Evolutionary conservation across 1,140 invertebrate genomes (phyloP).

Genomic region (Neoseiulus cucumeris): DNA sequence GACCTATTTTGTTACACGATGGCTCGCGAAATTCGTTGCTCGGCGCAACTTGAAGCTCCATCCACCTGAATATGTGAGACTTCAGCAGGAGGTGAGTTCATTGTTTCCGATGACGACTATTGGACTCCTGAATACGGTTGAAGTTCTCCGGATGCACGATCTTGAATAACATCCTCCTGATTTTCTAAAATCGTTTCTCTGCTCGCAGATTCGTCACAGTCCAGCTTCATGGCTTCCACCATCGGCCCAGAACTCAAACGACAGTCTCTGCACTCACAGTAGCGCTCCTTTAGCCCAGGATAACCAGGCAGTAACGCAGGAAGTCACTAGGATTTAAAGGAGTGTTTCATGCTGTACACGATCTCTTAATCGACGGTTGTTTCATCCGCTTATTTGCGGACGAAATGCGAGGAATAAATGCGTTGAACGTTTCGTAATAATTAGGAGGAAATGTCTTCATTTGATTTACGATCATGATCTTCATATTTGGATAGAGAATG

Average conservation of each 20-base stretch:
- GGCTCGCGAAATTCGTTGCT: neutral
- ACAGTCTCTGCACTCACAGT: conserved; percentile 9
- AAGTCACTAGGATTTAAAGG: neutral
- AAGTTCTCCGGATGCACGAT: neutral
- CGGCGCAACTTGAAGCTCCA: neutral
- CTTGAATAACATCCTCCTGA: neutral
- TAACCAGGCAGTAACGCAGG: neutral
- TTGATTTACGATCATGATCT: too few relatives aligned
- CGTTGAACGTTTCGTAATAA: too few relatives aligned
- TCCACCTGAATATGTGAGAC: conserved; percentile 3
- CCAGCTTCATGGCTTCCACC: conserved; percentile 2
- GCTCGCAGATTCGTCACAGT: neutral
- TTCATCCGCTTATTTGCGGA: too few relatives aligned
- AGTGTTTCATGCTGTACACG: too few relatives aligned
- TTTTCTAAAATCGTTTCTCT: neutral
- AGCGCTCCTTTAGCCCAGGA: neutral
- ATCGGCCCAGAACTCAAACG: neutral
- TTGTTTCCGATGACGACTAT: too few relatives aligned
- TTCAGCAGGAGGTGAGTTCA: neutral
- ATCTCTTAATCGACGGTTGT: too few relatives aligned
- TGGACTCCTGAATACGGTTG: neutral
- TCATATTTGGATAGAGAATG: too few relatives aligned
- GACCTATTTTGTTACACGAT: conserved; percentile 5
- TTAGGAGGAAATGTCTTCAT: too few relatives aligned
- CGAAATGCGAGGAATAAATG: too few relatives aligned